These are phyloP conservation scores for Erannis defoliaria DNA, from an alignment of 2,888 invertebrate genomes.

Conservation along the genomic window DNA sequence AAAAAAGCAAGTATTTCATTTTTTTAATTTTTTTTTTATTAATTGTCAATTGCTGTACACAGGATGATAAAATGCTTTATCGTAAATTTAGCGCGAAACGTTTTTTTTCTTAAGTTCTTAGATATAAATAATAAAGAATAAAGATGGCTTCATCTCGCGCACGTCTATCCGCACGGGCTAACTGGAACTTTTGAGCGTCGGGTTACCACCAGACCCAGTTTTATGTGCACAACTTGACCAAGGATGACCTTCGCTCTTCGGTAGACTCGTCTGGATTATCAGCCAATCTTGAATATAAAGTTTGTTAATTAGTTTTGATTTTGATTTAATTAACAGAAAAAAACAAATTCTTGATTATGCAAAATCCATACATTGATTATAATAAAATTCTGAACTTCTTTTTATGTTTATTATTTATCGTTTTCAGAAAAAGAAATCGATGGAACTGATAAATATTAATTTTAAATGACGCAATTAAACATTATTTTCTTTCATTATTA, in stretches of 20 bases:
- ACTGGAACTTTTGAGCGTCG: constrained; percentile 62
- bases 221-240: constrained; percentile 64
- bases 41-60: no score
- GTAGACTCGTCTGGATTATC: constrained; percentile 30
- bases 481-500: neutral
- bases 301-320: constrained; percentile 11
- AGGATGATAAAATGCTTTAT: no score
- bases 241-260: constrained; percentile 60
- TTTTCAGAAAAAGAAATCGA: neutral
- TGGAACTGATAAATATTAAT: no score
- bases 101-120: no score
- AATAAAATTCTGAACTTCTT: neutral
- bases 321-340: neutral
- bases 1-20: no score
- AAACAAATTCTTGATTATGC: neutral
- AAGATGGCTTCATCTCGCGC: constrained; percentile 43
- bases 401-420: neutral
- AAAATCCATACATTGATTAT: neutral
- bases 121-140: neutral
- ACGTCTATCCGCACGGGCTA: constrained; percentile 54
- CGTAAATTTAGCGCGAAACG: no score
- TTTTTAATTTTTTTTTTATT: no score
- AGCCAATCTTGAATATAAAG: neutral
- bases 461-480: no score
- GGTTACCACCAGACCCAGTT: constrained; percentile 70